Evolutionary conservation across 2,888 invertebrate species (phyloP), one percentile per base, ranked within the genome.

Genomic region (Pemphredon lugubris): DNA sequence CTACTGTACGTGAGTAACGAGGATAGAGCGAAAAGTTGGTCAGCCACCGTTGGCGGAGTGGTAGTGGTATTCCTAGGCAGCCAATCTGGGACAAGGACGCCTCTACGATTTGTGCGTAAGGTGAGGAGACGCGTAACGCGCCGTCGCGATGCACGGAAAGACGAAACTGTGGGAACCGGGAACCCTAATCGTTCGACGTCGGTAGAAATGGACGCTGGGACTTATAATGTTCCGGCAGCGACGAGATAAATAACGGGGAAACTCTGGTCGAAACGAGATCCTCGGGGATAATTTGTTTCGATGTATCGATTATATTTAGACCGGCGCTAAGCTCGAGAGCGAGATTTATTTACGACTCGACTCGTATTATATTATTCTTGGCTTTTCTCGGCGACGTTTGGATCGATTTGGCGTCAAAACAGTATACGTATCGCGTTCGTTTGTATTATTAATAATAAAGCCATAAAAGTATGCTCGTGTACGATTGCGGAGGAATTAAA

Each of bases 11-110:
- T 72, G 81, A 71, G 72, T 68, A 75, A 81, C 71, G 77, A 73
- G 72, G 81, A 79, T 81, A 61, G 77, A 72, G 68, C 54, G 79
- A 77, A 76, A 82, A 81, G 83, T 84, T 81, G 83, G 84, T 82
- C 83, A 74, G 76, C 71, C 65, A 66, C 65, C 60, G 71, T 60
- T 61, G 78, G 73, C 73, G 68, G n/a, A 77, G 65, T 71, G 65
- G 66, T 73, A 54, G 74, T 73, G 65, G 77, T 84, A 82, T 83
- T 83, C 82, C 80, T 84, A 80, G 73, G 60, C 68, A 32, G 57
- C 58, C 58, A 69, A 87, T 84, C 84, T 85, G 83, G 87, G 86
- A 84, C 87, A 88, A 88, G 87, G 87, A 87, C 87, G 84, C 72
- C 64, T 59, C 47, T 58, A 60, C 76, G 72, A 77, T 75, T 78